Evolutionary conservation across 2,888 invertebrate genomes (phyloP), one percentile per base, ranked within the genome.

Genomic region (Phania funesta): DNA sequence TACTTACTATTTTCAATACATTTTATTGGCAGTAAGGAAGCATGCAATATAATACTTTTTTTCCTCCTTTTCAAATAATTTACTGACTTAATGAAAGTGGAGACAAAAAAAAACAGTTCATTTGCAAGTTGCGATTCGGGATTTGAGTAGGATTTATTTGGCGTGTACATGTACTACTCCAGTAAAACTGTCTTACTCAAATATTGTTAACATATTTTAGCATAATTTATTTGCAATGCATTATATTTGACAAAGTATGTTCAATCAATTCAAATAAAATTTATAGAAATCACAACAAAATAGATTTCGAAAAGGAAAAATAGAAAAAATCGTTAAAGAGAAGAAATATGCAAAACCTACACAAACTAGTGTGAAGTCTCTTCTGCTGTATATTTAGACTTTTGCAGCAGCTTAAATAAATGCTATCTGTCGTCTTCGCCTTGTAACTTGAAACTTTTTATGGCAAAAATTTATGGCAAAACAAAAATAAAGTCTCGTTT

Each of bases 181-280:
- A 65, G 71, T 79, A 65, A 70, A 60, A 56, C 71, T 79, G 78
- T 79, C 78, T 67, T 32, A 56, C 29, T 35, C 58, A 41, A 78
- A 65, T 48, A 71, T 65, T 71, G 64, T 58, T 29, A 64, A 71
- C 71, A 78, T 78, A 65, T 78, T 78, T 71, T 48, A 73, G 58
- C 38, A 79, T 65, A 79, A 79, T 73, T 79, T 79, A 79, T 79
- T 58, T 58, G 52, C 78, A 50, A 50, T 71, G 71, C 35, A 60
- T 16, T 35, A 41, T 41, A 79, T 73, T 73, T 79, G 78, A 79
- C 78, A 73, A 73, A 73, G 78, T 73, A 65, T 79, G 78, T 79
- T 79, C 78, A 79, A 79, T 79, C 78, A 79, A 79, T 73, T 79
- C 78, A 79, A 79, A 79, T 73, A 73, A 79, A 79, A 79, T 67